Evolutionary conservation across 1,140 invertebrate species (phyloP).

Genomic region (Temnothorax nylanderi): DNA sequence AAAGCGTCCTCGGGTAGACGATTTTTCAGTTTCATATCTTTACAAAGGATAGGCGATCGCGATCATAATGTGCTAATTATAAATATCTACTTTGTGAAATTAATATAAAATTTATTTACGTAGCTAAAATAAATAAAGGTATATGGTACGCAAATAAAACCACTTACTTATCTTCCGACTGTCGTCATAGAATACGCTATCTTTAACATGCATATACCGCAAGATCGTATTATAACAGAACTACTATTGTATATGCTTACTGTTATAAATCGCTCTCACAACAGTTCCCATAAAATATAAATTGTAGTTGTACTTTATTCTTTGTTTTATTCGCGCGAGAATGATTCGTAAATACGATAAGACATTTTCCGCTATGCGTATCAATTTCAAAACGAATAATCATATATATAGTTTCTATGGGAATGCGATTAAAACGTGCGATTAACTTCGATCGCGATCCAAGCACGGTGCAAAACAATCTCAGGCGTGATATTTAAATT

Average conservation of each 20-base stretch:
- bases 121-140: neutral
- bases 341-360: neutral
- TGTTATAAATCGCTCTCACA: neutral
- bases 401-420: neutral
- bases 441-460: conserved; percentile 6
- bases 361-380: neutral
- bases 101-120: neutral
- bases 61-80: neutral
- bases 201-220: neutral
- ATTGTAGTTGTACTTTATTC: neutral
- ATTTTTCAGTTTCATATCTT: neutral
- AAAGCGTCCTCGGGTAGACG: neutral
- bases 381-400: neutral
- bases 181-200: neutral
- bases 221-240: neutral
- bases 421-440: neutral
- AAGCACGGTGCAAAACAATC: conserved; percentile 1
- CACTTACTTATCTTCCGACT: neutral
- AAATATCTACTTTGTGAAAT: neutral
- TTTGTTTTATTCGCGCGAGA: neutral
- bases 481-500: conserved; percentile 53
- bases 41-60: neutral
- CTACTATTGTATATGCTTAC: neutral
- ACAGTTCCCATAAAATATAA: neutral
- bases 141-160: neutral